Evolutionary conservation across 2,113 vertebrate genomes (phyloP).

Genomic region (Gadus macrocephalus): DNA sequence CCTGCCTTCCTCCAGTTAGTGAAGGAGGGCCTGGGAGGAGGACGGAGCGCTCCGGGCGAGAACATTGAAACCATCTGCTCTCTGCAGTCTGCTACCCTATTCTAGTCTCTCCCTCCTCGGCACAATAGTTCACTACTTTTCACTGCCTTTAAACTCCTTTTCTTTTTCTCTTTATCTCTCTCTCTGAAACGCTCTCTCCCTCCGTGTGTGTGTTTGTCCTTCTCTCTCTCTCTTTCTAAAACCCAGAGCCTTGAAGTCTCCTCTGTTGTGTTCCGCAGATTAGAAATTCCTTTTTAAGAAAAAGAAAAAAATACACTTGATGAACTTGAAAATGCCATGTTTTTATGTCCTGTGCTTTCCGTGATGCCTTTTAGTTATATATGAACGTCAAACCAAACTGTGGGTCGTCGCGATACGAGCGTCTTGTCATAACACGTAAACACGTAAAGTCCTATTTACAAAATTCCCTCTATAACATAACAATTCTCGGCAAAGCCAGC

Average conservation of each 20-base stretch:
- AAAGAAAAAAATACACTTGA: too few species aligned
- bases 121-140: background rate
- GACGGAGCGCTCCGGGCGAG: slow-evolving; percentile 52
- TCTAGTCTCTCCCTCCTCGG: slow-evolving; percentile 28
- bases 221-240: background rate
- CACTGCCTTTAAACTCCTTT: background rate
- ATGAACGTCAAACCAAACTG: too few species aligned
- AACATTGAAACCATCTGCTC: slow-evolving; percentile 72
- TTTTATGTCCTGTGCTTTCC: too few species aligned
- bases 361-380: too few species aligned
- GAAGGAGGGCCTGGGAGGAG: slow-evolving; percentile 18
- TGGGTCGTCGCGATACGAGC: too few species aligned
- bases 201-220: slow-evolving; percentile 10
- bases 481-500: too few species aligned
- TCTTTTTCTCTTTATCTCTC: slow-evolving; percentile 11
- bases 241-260: background rate
- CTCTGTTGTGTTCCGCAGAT: background rate
- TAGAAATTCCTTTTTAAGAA: slow-evolving; percentile 7
- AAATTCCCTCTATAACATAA: too few species aligned
- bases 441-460: too few species aligned
- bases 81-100: slow-evolving; percentile 53
- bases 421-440: too few species aligned
- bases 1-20: slow-evolving; percentile 5
- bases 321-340: too few species aligned
- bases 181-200: background rate